Evolutionary conservation across 2,797 vertebrate genomes (phyloP), one percentile per base, ranked within the genome.

Genomic region (Syngnathus rostellatus): DNA sequence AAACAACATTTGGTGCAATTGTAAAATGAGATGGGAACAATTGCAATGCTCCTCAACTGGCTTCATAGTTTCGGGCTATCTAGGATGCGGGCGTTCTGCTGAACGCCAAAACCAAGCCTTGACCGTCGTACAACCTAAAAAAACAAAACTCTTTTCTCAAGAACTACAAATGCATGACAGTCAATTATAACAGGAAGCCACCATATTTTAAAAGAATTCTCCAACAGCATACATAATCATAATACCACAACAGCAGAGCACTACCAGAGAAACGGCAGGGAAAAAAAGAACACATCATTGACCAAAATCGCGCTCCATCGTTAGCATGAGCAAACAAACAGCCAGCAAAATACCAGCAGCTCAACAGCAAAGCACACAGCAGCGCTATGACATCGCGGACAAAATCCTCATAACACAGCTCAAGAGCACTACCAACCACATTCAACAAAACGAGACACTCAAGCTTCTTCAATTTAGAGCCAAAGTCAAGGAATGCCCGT

Each of bases 321-420:
- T 57, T 57, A 57, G 55, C 55, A 16, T 57, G 55, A 16, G 55
- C 59, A 61, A 61, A 40, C 39, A 41, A 40, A 5, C 55, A 37
- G 2, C 6, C 55, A 57, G 55, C 55, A 57, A 57, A 57, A 57
- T 16, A 57, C 6, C 55, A 57, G 55, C 55, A 57, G 55, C 14
- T 38, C 55, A 16, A 8, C 3, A 16, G 25, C 55, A 57, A 57
- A 57, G 25, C 55, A 57, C 55, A 57, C 54, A 57, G 55, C 55
- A 38, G 31, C 16, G 9, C 55, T 17, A 57, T 16, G 14, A 16
- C 37, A 57, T 17, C 16, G 37, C 4, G 54, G 12, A 57, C 23
- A 57, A 54, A 31, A 57, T 43, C 10, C n/a, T 61, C 59, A 43
- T 10, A 57, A 55, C 25, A 14, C 54, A 57, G 23, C 54, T 31